Base-by-base conservation (phyloP, 1,140 invertebrate genomes). In the Lepidurus packardi region DNA sequence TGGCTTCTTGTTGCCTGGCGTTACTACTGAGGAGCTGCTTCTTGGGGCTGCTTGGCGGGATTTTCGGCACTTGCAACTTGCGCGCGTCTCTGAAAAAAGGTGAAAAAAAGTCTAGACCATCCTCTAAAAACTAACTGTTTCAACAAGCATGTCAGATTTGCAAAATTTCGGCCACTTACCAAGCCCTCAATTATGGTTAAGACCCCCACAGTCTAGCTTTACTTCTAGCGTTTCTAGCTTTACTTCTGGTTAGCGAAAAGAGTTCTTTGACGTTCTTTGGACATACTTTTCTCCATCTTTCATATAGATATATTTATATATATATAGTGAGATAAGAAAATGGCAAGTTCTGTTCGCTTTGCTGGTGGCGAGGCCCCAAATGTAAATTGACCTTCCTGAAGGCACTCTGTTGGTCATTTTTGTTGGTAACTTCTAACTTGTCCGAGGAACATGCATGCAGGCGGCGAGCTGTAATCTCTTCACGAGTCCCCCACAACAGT, bases 1-100 rank as follows among this genome's bases (percentile, higher is more conserved):
- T 65, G 53, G 53, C 53, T 65, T 65, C 53, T 65, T 65, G 53
- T 65, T 65, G 53, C 53, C 53, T 65, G 53, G 53, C 53, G 53
- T 65, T 65, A 65, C 53, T 65, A 65, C 53, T 21, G 53, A 65
- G 7, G 53, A 65, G 53, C 53, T n/a, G 53, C 53, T 65, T 21
- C 53, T 65, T 65, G 8, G 53, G 53, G 16, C 21, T 13, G 53
- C 53, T 65, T 65, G 53, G 53, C 53, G 53, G 53, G 53, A 65
- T 65, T 65, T 65, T 65, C n/a, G 16, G 16, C 53, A 65, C 53
- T 65, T 65, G 16, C 21, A 21, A 21, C 53, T 47, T 65, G 53
- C 53, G 16, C 21, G 13, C 53, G 21, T n/a, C 34, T 13, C n/a
- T n/a, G 8, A 13, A 65, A 13, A 13, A 65, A 13, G 53, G 3